Evolutionary conservation across 2,113 vertebrate genomes (phyloP), one percentile per base, ranked within the genome.

Genomic region (Tretioscincus oriximinensis): DNA sequence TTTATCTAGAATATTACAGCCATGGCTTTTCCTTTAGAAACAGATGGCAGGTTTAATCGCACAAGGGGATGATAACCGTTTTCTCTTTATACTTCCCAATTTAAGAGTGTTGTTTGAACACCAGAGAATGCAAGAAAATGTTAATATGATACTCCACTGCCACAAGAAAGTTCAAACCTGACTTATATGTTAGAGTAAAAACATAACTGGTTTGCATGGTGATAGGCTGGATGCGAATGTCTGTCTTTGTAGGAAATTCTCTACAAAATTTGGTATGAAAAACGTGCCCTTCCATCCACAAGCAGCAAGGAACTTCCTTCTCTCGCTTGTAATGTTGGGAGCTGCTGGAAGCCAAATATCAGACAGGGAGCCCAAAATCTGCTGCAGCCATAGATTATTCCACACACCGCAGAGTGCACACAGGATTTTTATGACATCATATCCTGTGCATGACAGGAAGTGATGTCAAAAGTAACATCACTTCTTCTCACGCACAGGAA

Each of bases 21-120:
- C 22, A 64, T 3, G 2, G 1, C 63, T 89, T 91, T 91, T 91
- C 65, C 73, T 92, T 92, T 83, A 72, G 64, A 76, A 91, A 78
- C 70, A 64, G 81, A 84, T 91, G 88, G n/a, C 1, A 29, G 81
- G 83, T 86, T 84, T 77, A 81, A 76, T 88, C 89, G 87, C 81
- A 85, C 81, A 86, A 81, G 87, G 90, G 88, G 84, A 29, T 0
- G 82, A 73, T 73, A 68, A 88, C 75, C 84, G 91, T 92, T 76
- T 88, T 81, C 69, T 91, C 83, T 18, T 7, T 87, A 86, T 93
- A 81, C 91, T 92, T 80, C 87, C 88, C 82, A 93, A 86, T 92
- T 91, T 94, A 84, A 80, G 88, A 89, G 84, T 82, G 78, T 29
- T 0, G 64, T 16, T 2, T 86, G 92, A 92, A 85, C 60, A 81